These are phyloP conservation scores for Sialia sialis DNA, from an alignment of 2,113 vertebrate genomes.

Conservation along the genomic window DNA sequence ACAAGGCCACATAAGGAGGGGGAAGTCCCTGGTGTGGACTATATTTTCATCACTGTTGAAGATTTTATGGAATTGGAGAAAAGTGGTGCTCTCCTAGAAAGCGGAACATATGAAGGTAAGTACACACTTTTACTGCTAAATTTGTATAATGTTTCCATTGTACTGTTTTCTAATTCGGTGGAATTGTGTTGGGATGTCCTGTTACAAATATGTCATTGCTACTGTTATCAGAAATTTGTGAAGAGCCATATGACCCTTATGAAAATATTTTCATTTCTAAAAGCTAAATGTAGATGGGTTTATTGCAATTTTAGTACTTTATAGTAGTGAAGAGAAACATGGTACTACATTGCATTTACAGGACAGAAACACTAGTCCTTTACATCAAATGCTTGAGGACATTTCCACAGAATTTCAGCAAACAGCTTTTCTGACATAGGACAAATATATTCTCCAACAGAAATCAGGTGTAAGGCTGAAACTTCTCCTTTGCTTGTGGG, in stretches of 20 bases:
- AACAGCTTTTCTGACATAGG: not conserved
- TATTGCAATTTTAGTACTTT: not conserved
- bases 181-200: not conserved
- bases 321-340: not conserved
- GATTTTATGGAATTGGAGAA: conserved; percentile 98
- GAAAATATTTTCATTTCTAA: conserved; percentile 2
- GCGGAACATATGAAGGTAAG: conserved; percentile 99
- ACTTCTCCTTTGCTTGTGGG: not conserved
- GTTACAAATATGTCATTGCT: not conserved
- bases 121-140: not conserved
- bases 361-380: not conserved
- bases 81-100: conserved; percentile 95
- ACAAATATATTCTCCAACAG: not conserved
- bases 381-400: not conserved
- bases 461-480: not conserved
- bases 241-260: not conserved
- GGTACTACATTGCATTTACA: not conserved
- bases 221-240: not conserved
- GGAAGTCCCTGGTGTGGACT: conserved; percentile 98
- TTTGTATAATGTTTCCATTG: not conserved
- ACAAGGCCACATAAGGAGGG: conserved; percentile 99
- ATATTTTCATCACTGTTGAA: conserved; percentile 96
- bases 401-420: not conserved
- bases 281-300: not conserved
- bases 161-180: not conserved